phyloP scores from a whole-genome alignment of 2,888 invertebrate genomes.

The Drosophila mettleri region DNA sequence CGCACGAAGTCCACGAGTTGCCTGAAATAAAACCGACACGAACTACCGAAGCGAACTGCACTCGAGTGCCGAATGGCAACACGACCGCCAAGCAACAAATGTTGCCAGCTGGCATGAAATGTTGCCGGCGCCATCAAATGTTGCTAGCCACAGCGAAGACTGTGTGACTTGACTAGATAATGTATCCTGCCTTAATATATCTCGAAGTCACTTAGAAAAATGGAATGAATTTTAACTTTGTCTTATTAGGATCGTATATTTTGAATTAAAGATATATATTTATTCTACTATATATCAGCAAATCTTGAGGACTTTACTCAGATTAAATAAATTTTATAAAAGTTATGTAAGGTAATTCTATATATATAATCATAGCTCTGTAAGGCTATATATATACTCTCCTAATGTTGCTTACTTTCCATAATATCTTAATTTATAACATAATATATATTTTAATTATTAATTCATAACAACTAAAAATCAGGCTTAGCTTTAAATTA shows the following conservation, averaged over 20 bases:
- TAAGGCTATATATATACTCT: not conserved
- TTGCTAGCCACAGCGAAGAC: not conserved
- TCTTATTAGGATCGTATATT: too few species aligned
- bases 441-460: too few species aligned
- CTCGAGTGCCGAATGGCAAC: slow-evolving; percentile 28
- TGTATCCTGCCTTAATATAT: not conserved
- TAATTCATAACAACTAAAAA: too few species aligned
- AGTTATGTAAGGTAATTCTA: too few species aligned
- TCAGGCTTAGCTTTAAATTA: not conserved
- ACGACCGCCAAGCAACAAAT: slow-evolving; percentile 24
- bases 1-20: slow-evolving; percentile 6
- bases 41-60: slow-evolving; percentile 25
- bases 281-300: too few species aligned
- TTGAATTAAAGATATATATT: too few species aligned
- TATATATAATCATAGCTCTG: not conserved
- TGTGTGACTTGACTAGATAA: not conserved
- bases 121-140: slow-evolving; percentile 5
- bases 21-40: slow-evolving; percentile 19
- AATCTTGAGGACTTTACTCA: too few species aligned
- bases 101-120: slow-evolving; percentile 13
- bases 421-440: not conserved
- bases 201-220: not conserved
- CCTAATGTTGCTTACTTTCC: not conserved
- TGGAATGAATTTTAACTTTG: not conserved
- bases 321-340: too few species aligned